Evolutionary conservation across 2,113 vertebrate genomes (phyloP).

Genomic region (human): GRCh38 chr1:76316001-76316500

Average conservation of each 20-base stretch:
- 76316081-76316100: neutral
- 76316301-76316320: accelerated
- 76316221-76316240: neutral
- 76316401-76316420: neutral
- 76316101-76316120: neutral
- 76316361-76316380: neutral
- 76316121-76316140: neutral
- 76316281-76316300: accelerated
- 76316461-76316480: neutral
- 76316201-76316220: neutral
- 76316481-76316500: neutral
- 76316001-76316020: neutral
- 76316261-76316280: neutral
- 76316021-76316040: neutral
- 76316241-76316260: neutral
- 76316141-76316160: neutral
- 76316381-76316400: neutral
- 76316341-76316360: neutral
- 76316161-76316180: neutral
- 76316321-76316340: too few relatives aligned
- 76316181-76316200: neutral
- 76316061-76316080: neutral
- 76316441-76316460: neutral
- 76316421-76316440: neutral
- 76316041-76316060: neutral